A percentile compares a stretch with the other conserved stretches of the same genome.
Conservation (phyloP, 2,113 vertebrate species). For the Herpailurus yagouaroundi region DNA sequence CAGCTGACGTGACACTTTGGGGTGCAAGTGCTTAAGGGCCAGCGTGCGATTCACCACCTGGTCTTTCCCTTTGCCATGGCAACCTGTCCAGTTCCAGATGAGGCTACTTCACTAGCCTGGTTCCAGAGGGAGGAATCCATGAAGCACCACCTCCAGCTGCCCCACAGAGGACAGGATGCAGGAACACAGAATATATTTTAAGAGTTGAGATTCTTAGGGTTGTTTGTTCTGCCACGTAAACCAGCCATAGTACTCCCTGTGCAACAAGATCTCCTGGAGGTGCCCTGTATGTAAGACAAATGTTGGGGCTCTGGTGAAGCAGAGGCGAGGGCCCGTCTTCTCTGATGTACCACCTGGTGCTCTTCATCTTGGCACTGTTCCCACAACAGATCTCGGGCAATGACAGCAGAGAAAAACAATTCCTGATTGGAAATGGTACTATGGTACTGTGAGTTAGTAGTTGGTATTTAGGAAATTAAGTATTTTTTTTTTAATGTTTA, state of each 20-base stretch:
- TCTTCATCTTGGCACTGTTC: background rate
- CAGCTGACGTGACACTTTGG: fast-evolving
- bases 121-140: background rate
- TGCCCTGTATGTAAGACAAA: background rate
- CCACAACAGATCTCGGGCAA: background rate
- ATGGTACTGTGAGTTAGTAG: background rate
- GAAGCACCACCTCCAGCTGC: background rate
- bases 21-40: background rate
- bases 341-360: background rate
- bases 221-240: background rate
- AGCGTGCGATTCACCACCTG: background rate
- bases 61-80: background rate
- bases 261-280: background rate
- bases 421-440: background rate
- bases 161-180: background rate
- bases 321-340: background rate
- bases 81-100: background rate
- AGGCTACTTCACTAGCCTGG: background rate
- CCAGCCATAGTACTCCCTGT: background rate
- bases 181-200: background rate
- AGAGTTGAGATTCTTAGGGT: background rate
- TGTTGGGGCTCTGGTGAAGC: background rate
- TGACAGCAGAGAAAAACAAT: background rate
- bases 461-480: background rate
- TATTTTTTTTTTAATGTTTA: too few species aligned